phyloP scores from a whole-genome alignment of 2,797 vertebrate genomes.

The Thalassophryne amazonica region DNA sequence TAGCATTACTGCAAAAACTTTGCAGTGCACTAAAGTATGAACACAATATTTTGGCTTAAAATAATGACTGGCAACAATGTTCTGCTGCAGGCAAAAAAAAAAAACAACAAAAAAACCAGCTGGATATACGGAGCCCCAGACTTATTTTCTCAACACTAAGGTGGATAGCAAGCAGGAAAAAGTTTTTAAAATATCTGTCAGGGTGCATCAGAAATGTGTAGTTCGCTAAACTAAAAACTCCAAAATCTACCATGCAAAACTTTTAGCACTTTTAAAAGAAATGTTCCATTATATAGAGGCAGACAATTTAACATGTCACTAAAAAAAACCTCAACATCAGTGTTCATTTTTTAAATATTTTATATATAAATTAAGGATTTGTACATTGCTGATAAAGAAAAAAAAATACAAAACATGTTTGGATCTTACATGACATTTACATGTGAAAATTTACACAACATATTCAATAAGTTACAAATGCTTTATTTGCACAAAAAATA shows the following conservation, averaged over 20 bases:
- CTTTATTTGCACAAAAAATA: conserved; percentile 98
- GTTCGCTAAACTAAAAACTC: not conserved
- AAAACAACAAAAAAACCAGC: too few species aligned
- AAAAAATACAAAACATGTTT: conserved; percentile 91
- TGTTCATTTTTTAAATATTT: conserved; percentile 63
- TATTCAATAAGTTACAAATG: conserved; percentile 95
- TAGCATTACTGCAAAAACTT: too few species aligned
- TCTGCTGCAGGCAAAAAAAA: not conserved
- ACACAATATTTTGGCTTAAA: too few species aligned
- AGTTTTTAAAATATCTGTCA: conserved; percentile 14
- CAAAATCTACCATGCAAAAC: too few species aligned
- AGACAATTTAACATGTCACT: too few species aligned
- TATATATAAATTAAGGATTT: conserved; percentile 80
- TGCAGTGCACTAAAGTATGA: too few species aligned
- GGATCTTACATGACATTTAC: conserved; percentile 98
- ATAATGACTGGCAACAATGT: not conserved
- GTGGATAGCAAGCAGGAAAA: conserved; percentile 21
- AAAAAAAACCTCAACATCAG: conserved; percentile 27
- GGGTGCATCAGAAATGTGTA: not conserved
- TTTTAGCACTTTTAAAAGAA: too few species aligned
- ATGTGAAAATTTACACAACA: conserved; percentile 97
- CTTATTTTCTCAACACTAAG: conserved; percentile 15
- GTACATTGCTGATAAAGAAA: conserved; percentile 77
- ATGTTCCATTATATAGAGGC: too few species aligned
- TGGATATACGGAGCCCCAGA: too few species aligned